phyloP scores from a whole-genome alignment of 2,113 vertebrate genomes.

The Dromaius novaehollandiae region DNA sequence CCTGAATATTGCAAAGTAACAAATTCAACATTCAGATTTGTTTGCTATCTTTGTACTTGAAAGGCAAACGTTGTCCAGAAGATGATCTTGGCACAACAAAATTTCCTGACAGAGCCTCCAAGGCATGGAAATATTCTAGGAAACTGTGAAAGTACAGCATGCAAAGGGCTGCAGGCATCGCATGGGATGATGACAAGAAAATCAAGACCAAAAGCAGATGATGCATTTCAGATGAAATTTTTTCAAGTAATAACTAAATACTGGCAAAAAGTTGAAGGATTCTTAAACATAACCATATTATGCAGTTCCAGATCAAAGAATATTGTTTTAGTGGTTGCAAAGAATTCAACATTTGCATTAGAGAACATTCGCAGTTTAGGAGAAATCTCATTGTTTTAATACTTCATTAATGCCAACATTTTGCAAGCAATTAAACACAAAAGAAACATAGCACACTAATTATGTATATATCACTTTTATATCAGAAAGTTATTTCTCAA shows the following conservation, averaged over 20 bases:
- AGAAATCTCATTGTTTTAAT: neutral
- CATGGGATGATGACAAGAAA: constrained; percentile 48
- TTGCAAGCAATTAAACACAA: constrained; percentile 33
- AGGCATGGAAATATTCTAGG: neutral
- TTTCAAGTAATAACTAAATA: constrained; percentile 11
- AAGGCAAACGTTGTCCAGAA: neutral
- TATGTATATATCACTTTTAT: neutral
- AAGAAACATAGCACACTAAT: neutral
- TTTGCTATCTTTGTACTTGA: neutral
- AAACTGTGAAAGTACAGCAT: neutral
- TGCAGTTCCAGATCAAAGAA: constrained; percentile 47
- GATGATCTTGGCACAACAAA: constrained; percentile 9
- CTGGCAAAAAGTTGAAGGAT: constrained; percentile 49
- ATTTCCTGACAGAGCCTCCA: neutral
- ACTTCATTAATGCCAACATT: constrained; percentile 26
- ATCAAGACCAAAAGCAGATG: constrained; percentile 50
- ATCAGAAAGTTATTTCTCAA: neutral
- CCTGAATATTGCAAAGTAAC: neutral
- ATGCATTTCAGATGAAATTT: constrained; percentile 50
- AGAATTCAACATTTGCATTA: constrained; percentile 17
- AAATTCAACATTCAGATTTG: constrained; percentile 23
- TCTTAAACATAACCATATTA: constrained; percentile 58
- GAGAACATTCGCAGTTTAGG: neutral
- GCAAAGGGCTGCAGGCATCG: neutral
- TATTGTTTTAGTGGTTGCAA: constrained; percentile 40